Conservation (phyloP, 2,113 vertebrate species). For the Morone saxatilis region DNA sequence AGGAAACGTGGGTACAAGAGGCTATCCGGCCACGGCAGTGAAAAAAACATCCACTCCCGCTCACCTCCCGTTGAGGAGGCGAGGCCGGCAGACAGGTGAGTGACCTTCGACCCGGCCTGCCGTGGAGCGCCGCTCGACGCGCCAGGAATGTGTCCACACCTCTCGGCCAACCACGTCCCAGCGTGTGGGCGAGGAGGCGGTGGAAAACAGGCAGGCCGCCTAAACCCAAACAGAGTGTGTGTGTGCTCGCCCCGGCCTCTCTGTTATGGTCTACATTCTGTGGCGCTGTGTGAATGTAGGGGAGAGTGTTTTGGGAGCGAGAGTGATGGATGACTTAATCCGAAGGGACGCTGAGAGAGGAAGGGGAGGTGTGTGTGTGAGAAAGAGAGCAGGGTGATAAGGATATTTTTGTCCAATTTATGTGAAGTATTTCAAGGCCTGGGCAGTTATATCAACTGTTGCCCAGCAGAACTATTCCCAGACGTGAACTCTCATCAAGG, state of each 20-base stretch:
- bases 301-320: slow-evolving; percentile 71
- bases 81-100: slow-evolving; percentile 66
- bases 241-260: slow-evolving; percentile 42
- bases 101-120: slow-evolving; percentile 64
- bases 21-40: slow-evolving; percentile 47
- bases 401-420: slow-evolving; percentile 76
- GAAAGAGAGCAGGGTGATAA: slow-evolving; percentile 58
- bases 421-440: slow-evolving; percentile 76
- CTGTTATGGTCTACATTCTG: slow-evolving; percentile 78
- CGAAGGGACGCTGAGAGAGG: slow-evolving; percentile 42
- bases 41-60: slow-evolving; percentile 46
- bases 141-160: slow-evolving; percentile 79
- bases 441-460: slow-evolving; percentile 34
- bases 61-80: slow-evolving; percentile 32
- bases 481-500: not conserved
- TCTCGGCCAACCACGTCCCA: slow-evolving; percentile 68
- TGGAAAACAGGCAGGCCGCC: slow-evolving; percentile 48
- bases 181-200: slow-evolving; percentile 21
- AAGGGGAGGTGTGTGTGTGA: slow-evolving; percentile 9
- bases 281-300: slow-evolving; percentile 63
- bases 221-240: slow-evolving; percentile 68
- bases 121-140: slow-evolving; percentile 20
- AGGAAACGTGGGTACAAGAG: slow-evolving; percentile 64
- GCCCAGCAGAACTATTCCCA: not conserved
- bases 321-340: slow-evolving; percentile 67